A percentile compares a stretch with the other conserved stretches of the same genome.
Evolutionary conservation across 2,888 invertebrate species (phyloP).

Genomic region (Amorpha juglandis): DNA sequence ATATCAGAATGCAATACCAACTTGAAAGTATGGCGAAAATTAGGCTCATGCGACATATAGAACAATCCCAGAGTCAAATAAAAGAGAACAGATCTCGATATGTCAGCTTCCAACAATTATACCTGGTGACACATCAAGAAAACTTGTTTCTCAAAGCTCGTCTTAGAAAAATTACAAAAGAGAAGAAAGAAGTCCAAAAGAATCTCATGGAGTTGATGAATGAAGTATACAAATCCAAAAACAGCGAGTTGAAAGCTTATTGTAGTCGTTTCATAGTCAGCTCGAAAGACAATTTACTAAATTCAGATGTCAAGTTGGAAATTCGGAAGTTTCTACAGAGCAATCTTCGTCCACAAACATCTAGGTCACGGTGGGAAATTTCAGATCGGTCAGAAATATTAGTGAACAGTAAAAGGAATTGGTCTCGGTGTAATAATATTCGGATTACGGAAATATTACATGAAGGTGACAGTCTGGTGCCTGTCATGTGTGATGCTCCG

Average conservation of each 20-base stretch:
- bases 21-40: conserved; percentile 64
- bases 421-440: conserved; percentile 33
- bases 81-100: conserved; percentile 64
- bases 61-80: conserved; percentile 60
- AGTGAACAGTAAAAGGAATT: conserved; percentile 32
- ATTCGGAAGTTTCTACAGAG: conserved; percentile 60
- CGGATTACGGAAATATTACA: conserved; percentile 45
- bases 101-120: conserved; percentile 67
- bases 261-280: conserved; percentile 68
- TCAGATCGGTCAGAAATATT: conserved; percentile 28
- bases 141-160: conserved; percentile 65
- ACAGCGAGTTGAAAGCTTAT: conserved; percentile 61
- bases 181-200: conserved; percentile 63
- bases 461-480: conserved; percentile 41
- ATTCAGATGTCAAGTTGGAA: conserved; percentile 60
- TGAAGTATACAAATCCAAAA: conserved; percentile 64
- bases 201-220: conserved; percentile 63
- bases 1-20: conserved; percentile 61
- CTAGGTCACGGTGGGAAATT: conserved; percentile 33
- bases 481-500: conserved; percentile 52
- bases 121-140: conserved; percentile 67
- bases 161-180: conserved; percentile 57
- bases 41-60: conserved; percentile 57
- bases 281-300: conserved; percentile 61
- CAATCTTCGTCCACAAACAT: conserved; percentile 30